Evolutionary conservation across 2,888 invertebrate genomes (phyloP).

Genomic region (Resseliella maxima): DNA sequence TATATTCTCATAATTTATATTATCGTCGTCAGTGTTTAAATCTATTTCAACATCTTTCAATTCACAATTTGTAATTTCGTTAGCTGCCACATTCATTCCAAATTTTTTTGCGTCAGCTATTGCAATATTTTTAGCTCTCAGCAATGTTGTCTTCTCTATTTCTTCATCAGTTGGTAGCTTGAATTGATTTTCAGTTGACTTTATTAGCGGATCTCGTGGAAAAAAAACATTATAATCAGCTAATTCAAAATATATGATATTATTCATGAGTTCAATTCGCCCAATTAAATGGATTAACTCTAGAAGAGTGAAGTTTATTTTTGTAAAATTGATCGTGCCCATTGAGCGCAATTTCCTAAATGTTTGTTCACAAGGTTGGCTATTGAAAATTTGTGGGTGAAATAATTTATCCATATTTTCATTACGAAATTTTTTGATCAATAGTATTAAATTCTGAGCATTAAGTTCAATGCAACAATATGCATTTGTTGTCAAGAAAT

Average conservation of each 20-base stretch:
- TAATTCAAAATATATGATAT: conserved; percentile 10
- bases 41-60: not conserved
- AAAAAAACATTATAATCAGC: not conserved
- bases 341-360: not conserved
- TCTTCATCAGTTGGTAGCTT: not conserved
- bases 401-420: not conserved
- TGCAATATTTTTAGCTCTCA: not conserved
- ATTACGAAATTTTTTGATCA: not conserved
- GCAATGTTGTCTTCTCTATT: not conserved
- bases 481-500: not conserved
- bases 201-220: not conserved
- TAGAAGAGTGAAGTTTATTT: not conserved
- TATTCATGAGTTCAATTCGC: not conserved
- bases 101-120: not conserved
- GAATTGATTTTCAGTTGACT: not conserved
- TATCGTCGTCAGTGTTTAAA: not conserved
- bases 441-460: not conserved
- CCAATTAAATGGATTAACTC: not conserved
- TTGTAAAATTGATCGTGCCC: conserved; percentile 23
- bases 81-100: not conserved
- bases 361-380: conserved; percentile 5
- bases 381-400: not conserved
- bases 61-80: not conserved
- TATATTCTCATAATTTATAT: not conserved
- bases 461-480: not conserved